Percentiles rank a stretch among this genome's conserved stretches.
Conservation (phyloP, 2,888 invertebrate species). For the Colostygia pectinataria region DNA sequence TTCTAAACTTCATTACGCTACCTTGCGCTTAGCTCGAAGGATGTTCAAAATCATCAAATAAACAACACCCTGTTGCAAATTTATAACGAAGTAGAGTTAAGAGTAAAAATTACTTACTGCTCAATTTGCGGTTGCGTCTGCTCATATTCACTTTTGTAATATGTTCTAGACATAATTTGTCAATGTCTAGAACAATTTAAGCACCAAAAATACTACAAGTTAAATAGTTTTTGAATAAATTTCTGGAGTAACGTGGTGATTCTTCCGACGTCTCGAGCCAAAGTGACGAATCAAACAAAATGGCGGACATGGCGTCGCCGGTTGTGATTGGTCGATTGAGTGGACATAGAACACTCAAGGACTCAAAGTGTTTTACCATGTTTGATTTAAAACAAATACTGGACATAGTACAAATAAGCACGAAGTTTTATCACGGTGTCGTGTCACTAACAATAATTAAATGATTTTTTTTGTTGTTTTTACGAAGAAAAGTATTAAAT, state of each 20-base stretch:
- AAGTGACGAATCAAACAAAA: conserved; percentile 20
- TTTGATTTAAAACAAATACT: conserved; percentile 18
- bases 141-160: conserved; percentile 4
- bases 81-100: conserved; percentile 4
- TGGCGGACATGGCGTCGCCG: conserved; percentile 19
- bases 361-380: conserved; percentile 19
- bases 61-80: conserved; percentile 13
- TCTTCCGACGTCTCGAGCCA: conserved; percentile 11
- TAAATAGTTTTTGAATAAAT: not conserved
- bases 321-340: conserved; percentile 20
- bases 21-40: not conserved
- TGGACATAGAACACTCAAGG: conserved; percentile 24
- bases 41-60: conserved; percentile 4
- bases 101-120: conserved; percentile 1
- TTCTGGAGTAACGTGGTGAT: conserved; percentile 12
- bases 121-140: conserved; percentile 10
- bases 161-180: conserved; percentile 7
- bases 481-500: conserved; percentile 9
- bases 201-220: conserved; percentile 1
- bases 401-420: conserved; percentile 20
- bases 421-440: conserved; percentile 12
- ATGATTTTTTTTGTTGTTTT: no score
- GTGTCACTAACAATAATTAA: conserved; percentile 9
- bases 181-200: conserved; percentile 3
- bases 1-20: not conserved